Evolutionary conservation across 1,140 invertebrate species (phyloP).

Genomic region (Euborellia annulipes): DNA sequence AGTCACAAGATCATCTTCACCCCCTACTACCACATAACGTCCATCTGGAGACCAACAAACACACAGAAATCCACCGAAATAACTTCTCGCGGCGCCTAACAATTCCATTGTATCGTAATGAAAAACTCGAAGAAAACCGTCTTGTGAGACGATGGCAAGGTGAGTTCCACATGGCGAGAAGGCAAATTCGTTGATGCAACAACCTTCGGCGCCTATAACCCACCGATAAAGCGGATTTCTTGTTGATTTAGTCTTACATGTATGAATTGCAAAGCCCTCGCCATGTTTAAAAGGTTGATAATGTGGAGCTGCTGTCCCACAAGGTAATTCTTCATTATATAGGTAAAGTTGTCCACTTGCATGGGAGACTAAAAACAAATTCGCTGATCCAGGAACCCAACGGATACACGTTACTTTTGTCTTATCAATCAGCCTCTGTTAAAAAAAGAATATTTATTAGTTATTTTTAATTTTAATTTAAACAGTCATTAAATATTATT

Average conservation of each 20-base stretch:
- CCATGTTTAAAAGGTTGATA: constrained; percentile 94
- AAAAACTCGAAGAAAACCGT: constrained; percentile 92
- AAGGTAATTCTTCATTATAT: constrained; percentile 90
- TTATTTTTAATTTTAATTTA: too few relatives aligned
- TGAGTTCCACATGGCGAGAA: constrained; percentile 91
- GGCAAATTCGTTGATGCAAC: constrained; percentile 90
- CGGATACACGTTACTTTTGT: constrained; percentile 95
- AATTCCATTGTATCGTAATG: constrained; percentile 95
- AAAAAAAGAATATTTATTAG: constrained; percentile 24
- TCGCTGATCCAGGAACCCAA: constrained; percentile 88
- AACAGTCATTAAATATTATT: not conserved
- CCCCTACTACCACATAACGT: constrained; percentile 88
- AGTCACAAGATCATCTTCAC: constrained; percentile 96
- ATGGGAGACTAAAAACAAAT: constrained; percentile 87
- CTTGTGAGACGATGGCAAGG: constrained; percentile 85
- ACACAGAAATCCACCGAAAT: constrained; percentile 91
- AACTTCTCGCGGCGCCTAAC: constrained; percentile 76
- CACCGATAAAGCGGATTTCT: constrained; percentile 86
- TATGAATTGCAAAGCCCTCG: constrained; percentile 84
- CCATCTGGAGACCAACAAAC: constrained; percentile 97
- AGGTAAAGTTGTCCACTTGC: constrained; percentile 94
- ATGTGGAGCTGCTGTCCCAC: constrained; percentile 64
- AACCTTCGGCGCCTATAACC: constrained; percentile 64
- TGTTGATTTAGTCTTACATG: constrained; percentile 91
- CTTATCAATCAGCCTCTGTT: constrained; percentile 91